These are phyloP conservation scores for Drosophila tani DNA, from an alignment of 1,140 invertebrate species.

Conservation along the genomic window DNA sequence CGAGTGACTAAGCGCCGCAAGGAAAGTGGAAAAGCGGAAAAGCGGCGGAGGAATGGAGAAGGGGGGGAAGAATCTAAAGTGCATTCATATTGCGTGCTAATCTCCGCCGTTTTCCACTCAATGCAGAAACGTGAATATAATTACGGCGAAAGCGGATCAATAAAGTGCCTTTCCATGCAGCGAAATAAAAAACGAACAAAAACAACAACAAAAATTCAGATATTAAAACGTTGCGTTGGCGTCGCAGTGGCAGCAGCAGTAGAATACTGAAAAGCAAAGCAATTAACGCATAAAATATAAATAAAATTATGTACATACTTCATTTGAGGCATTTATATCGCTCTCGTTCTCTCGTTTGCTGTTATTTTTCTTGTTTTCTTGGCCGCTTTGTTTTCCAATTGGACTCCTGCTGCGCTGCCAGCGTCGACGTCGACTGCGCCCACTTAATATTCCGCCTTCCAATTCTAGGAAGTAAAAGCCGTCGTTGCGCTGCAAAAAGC, in stretches of 20 bases:
- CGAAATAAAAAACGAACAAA: conserved; percentile 15
- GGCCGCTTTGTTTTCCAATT: conserved; percentile 44
- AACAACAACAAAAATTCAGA: conserved; percentile 9
- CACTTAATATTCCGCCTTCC: conserved; percentile 2
- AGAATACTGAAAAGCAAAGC: conserved; percentile 29
- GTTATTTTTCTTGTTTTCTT: conserved; percentile 15
- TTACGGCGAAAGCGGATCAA: conserved; percentile 61
- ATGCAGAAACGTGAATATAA: conserved; percentile 57
- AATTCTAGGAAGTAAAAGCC: conserved; percentile 40
- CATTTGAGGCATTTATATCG: conserved; percentile 7
- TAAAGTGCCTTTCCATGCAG: conserved; percentile 51
- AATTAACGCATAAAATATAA: conserved; percentile 58
- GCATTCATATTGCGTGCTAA: conserved; percentile 56
- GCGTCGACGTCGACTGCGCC: conserved; percentile 11
- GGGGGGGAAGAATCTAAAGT: conserved; percentile 45
- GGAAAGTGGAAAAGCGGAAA: conserved; percentile 40
- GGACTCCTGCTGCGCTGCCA: conserved; percentile 46
- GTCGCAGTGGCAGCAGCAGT: conserved; percentile 10
- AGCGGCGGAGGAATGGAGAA: not conserved
- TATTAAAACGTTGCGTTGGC: conserved; percentile 30
- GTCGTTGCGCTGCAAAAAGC: conserved; percentile 2
- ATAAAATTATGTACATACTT: conserved; percentile 25
- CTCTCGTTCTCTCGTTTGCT: conserved; percentile 2
- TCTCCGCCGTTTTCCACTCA: conserved; percentile 40
- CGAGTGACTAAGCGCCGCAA: conserved; percentile 32